Evolutionary conservation across 2,888 invertebrate genomes (phyloP), one percentile per base, ranked within the genome.

Genomic region (Exocentrus adspersus): DNA sequence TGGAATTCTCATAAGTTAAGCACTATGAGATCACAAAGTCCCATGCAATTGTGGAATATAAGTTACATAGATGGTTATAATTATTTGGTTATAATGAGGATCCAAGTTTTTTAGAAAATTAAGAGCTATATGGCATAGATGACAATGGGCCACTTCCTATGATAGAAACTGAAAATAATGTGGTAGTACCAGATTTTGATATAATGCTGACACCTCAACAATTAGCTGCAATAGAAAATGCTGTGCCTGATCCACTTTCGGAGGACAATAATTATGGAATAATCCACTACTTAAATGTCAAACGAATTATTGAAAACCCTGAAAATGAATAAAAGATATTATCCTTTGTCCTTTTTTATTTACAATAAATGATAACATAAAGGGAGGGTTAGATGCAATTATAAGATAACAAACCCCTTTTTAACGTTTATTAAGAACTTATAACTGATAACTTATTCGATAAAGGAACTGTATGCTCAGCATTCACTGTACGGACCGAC

Each of bases 1-100:
- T 66, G 63, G 66, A 66, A 66, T 43, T 28, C 46, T 51, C 63
- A 66, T 52, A 51, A 59, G 9, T 48, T 67, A 10, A 58, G 62
- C 17, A 50, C 62, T 30, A 52, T 58, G 45, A 43, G 67, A 32
- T 30, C 42, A 6, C 32, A 20, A 30, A 65, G 64, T 24, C 62
- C 64, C 14, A 10, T 58, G 16, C 64, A 64, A 30, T 30, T 65
- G 14, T 67, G 67, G 67, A 61, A 41, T 45, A n/a, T 61, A 6
- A 42, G 60, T 19, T 43, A 56, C 21, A 42, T 42, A 56, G 42
- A 12, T 12, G 14, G 42, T 12, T 42, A 16, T 16, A 42, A 42
- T 12, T 42, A 21, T 21, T 14, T 24, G 9, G 3, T 16, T n/a
- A n/a, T 32, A 21, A 32, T 17, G 62, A 62, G 12, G 62, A 62